These are phyloP conservation scores for Musca vetustissima DNA, from an alignment of 1,140 invertebrate genomes.

Conservation along the genomic window DNA sequence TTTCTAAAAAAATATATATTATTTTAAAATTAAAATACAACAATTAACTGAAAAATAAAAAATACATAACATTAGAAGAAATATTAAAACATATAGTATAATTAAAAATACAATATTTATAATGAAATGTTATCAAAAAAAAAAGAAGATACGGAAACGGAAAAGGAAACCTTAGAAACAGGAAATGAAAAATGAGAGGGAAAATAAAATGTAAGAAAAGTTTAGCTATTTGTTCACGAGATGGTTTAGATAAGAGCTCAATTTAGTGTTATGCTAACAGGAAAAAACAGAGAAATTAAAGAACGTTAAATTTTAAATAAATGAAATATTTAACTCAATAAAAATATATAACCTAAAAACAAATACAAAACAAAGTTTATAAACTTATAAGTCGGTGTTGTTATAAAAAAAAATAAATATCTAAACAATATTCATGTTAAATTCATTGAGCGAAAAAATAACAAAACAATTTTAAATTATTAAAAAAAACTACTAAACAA, in stretches of 20 bases:
- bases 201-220: no score
- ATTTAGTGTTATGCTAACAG: not conserved
- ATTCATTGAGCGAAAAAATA: not conserved
- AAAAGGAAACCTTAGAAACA: no score
- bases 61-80: no score
- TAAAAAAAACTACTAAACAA: conserved; percentile 25
- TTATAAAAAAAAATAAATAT: conserved; percentile 34
- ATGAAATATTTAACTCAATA: conserved; percentile 19
- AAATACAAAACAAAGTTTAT: conserved; percentile 21
- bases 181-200: no score
- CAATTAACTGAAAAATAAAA: no score
- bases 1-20: no score
- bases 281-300: not conserved
- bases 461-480: conserved; percentile 30
- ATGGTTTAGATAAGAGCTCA: not conserved
- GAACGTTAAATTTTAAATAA: not conserved
- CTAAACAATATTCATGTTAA: conserved; percentile 25
- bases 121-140: no score
- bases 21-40: no score
- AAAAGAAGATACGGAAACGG: no score
- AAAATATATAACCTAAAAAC: conserved; percentile 33
- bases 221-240: no score
- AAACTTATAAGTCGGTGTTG: conserved; percentile 31
- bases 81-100: no score
- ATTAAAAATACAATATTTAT: no score